Conservation (phyloP, 2,888 invertebrate species). For the Acanthosepion lycidas region DNA sequence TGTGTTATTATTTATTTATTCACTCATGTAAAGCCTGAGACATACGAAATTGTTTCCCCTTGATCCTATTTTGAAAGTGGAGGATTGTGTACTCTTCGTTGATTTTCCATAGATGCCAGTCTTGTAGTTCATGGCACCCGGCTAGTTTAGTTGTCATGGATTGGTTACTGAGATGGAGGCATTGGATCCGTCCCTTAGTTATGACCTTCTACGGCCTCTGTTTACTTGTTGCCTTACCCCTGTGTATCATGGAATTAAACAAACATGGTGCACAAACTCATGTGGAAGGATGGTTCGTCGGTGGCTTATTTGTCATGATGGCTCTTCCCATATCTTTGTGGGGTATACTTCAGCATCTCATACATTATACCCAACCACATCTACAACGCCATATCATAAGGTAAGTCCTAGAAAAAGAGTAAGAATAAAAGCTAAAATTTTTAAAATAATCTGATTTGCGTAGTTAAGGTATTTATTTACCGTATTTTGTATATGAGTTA, state of each 20-base stretch:
- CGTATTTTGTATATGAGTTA: not conserved
- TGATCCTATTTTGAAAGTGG: not conserved
- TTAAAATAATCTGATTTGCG: no score
- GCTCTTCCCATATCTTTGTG: constrained; percentile 94
- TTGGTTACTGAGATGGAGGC: constrained; percentile 80
- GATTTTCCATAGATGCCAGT: not conserved
- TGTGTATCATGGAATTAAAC: constrained; percentile 86
- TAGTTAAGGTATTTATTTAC: no score
- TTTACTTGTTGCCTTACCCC: constrained; percentile 87
- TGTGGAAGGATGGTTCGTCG: constrained; percentile 86
- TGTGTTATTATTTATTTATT: no score
- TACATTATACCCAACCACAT: constrained; percentile 92
- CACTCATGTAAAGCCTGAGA: not conserved
- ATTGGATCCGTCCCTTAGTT: constrained; percentile 91
- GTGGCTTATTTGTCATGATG: constrained; percentile 91
- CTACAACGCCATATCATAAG: constrained; percentile 95
- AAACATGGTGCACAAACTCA: constrained; percentile 82
- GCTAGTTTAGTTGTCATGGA: constrained; percentile 54
- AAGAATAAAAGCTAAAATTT: no score
- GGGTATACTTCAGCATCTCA: constrained; percentile 94
- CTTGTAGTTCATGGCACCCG: not conserved
- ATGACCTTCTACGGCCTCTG: constrained; percentile 86
- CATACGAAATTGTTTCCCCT: not conserved
- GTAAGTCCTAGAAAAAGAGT: constrained; percentile 73
- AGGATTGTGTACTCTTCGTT: not conserved